Percentiles rank a stretch among this genome's conserved stretches.
phyloP scores from a whole-genome alignment of 2,113 vertebrate species.

The Hyperoodon ampullatus region DNA sequence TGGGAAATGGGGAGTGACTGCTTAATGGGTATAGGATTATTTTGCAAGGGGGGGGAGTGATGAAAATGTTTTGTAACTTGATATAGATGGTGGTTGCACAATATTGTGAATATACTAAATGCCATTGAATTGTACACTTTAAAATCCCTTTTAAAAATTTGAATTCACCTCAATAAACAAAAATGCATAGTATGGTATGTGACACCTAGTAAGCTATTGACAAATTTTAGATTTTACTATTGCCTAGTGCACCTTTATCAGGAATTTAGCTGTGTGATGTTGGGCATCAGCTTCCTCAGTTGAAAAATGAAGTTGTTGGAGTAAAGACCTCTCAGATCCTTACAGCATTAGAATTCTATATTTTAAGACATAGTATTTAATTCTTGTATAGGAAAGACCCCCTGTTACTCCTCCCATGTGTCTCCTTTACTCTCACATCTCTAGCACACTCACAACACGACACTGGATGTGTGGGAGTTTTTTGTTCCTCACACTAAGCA shows the following conservation, averaged over 20 bases:
- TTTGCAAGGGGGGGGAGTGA: neutral
- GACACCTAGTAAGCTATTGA: neutral
- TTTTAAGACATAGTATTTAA: constrained; percentile 38
- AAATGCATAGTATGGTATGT: neutral
- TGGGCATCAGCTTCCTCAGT: neutral
- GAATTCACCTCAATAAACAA: neutral
- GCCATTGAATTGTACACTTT: neutral
- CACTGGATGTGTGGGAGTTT: too few species aligned
- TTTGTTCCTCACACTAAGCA: neutral
- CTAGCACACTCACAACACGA: neutral
- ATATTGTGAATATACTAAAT: neutral
- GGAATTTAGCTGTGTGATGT: neutral
- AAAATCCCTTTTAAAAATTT: neutral
- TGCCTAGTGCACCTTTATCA: neutral
- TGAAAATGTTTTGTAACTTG: neutral
- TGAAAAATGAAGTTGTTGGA: constrained; percentile 7
- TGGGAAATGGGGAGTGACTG: neutral
- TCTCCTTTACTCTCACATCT: neutral
- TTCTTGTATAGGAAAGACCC: neutral
- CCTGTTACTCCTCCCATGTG: neutral
- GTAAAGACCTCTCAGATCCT: neutral
- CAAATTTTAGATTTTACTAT: neutral
- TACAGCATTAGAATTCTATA: neutral
- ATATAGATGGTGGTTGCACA: neutral
- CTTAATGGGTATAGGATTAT: neutral